Evolutionary conservation across 2,888 invertebrate genomes (phyloP).

Genomic region (Agrochola circellaris): DNA sequence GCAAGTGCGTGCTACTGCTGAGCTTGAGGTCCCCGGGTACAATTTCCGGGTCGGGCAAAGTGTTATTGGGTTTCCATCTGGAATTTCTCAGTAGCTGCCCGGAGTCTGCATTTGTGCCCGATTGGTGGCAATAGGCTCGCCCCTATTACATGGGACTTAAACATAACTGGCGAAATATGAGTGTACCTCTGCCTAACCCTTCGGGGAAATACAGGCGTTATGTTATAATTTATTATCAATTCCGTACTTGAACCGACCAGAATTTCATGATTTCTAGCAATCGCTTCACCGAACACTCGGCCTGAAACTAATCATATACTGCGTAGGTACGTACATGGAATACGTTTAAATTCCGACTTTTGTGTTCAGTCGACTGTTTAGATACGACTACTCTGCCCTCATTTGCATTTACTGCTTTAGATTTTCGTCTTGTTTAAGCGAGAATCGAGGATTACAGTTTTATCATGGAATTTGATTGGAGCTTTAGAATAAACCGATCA

Average conservation of each 20-base stretch:
- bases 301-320: constrained; percentile 29
- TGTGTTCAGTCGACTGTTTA: constrained; percentile 23
- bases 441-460: constrained; percentile 31
- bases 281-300: background rate
- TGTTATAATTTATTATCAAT: background rate
- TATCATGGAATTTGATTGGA: constrained; percentile 36
- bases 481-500: constrained; percentile 11
- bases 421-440: constrained; percentile 41
- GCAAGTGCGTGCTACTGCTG: too few relatives aligned
- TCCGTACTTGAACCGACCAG: background rate
- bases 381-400: constrained; percentile 12
- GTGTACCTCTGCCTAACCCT: too few relatives aligned
- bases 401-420: constrained; percentile 54
- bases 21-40: too few relatives aligned
- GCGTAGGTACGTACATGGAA: constrained; percentile 14
- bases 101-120: too few relatives aligned
- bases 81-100: too few relatives aligned
- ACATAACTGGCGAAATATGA: too few relatives aligned
- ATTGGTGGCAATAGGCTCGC: too few relatives aligned
- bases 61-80: too few relatives aligned
- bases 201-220: too few relatives aligned
- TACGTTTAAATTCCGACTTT: constrained; percentile 29
- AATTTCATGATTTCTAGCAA: constrained; percentile 1
- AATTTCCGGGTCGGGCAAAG: too few relatives aligned
- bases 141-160: too few relatives aligned